Percentiles rank a stretch among this genome's conserved stretches.
Evolutionary conservation across 2,888 invertebrate genomes (phyloP).

Genomic region (Oxyteleia sp.): DNA sequence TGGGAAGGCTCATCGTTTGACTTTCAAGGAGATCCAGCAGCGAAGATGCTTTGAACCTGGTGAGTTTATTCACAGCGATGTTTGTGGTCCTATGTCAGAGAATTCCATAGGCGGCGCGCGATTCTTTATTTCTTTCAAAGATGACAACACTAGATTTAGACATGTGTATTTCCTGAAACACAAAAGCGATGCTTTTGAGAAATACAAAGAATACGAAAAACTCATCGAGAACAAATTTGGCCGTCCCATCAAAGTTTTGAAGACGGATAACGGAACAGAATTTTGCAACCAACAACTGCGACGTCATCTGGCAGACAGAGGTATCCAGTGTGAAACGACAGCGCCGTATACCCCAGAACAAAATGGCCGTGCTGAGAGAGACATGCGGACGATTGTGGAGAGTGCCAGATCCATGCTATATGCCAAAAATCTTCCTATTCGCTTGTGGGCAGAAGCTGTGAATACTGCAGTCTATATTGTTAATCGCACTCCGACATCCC

Average conservation of each 20-base stretch:
- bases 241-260: conserved; percentile 22
- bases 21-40: conserved; percentile 12
- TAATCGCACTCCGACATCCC: conserved; percentile 35
- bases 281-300: conserved; percentile 13
- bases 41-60: conserved; percentile 40
- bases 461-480: conserved; percentile 42
- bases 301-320: not conserved
- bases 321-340: conserved; percentile 18
- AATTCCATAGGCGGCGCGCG: conserved; percentile 74
- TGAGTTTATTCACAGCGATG: conserved; percentile 73
- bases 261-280: conserved; percentile 68
- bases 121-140: conserved; percentile 75
- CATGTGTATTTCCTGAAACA: conserved; percentile 71
- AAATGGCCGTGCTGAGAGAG: conserved; percentile 77
- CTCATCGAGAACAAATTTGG: conserved; percentile 57
- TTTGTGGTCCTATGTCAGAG: conserved; percentile 76
- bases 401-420: conserved; percentile 47
- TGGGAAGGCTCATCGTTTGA: conserved; percentile 70
- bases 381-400: conserved; percentile 56
- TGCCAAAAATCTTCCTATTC: conserved; percentile 42
- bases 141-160: conserved; percentile 72
- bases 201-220: conserved; percentile 51
- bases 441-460: conserved; percentile 71
- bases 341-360: conserved; percentile 76
- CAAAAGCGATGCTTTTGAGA: conserved; percentile 56